phyloP scores from a whole-genome alignment of 2,797 vertebrate species.

The Xenops minutus region DNA sequence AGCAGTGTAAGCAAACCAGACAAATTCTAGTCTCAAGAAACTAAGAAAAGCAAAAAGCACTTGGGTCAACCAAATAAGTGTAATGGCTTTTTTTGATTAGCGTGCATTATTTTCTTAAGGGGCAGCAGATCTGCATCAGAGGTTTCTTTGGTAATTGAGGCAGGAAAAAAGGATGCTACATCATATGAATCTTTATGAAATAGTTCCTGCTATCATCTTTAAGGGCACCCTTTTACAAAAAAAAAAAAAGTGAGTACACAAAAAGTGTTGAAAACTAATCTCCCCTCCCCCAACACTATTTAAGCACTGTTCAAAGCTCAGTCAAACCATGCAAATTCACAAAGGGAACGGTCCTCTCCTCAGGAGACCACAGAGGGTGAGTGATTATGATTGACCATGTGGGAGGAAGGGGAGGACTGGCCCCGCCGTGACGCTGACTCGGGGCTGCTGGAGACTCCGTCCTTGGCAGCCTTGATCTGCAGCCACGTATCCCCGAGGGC shows the following conservation, averaged over 20 bases:
- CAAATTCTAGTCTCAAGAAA: constrained; percentile 72
- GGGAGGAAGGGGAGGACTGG: constrained; percentile 90
- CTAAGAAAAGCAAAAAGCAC: constrained; percentile 67
- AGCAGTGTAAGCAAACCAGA: constrained; percentile 59
- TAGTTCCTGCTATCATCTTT: constrained; percentile 72
- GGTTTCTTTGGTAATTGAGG: constrained; percentile 95
- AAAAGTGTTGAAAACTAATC: constrained; percentile 48
- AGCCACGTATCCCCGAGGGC: constrained; percentile 97
- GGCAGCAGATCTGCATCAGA: constrained; percentile 80
- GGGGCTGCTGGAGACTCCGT: constrained; percentile 80
- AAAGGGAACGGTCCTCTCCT: constrained; percentile 58
- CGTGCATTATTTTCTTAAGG: constrained; percentile 43
- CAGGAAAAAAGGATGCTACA: constrained; percentile 81
- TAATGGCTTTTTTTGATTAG: constrained; percentile 72
- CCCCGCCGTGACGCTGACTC: constrained; percentile 88
- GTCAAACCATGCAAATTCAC: constrained; percentile 79
- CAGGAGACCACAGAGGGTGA: constrained; percentile 96
- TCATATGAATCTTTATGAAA: constrained; percentile 61
- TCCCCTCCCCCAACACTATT: constrained; percentile 65
- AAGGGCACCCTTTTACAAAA: constrained; percentile 77
- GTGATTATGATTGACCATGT: constrained; percentile 94
- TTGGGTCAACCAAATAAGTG: constrained; percentile 71
- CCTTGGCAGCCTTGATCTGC: constrained; percentile 95
- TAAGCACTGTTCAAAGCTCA: constrained; percentile 82
- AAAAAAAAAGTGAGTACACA: constrained; percentile 78